Evolutionary conservation across 2,888 invertebrate species (phyloP).

Genomic region (Zeuzera pyrina): DNA sequence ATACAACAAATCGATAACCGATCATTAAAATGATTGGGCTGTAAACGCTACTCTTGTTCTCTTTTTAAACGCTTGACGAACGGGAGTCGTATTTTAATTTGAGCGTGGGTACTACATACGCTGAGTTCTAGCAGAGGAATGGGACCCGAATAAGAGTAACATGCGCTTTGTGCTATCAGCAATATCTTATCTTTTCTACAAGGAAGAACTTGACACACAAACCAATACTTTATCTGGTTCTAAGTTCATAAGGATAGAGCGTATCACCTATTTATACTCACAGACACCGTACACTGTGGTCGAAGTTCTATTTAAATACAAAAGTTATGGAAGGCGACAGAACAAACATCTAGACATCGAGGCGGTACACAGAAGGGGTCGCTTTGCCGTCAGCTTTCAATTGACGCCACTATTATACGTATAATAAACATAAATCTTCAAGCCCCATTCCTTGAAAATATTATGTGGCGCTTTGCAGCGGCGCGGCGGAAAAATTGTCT

Average conservation of each 20-base stretch:
- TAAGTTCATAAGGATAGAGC: too few species aligned
- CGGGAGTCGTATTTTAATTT: conserved; percentile 58
- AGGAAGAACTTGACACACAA: too few species aligned
- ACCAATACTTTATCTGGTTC: too few species aligned
- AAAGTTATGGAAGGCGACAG: conserved; percentile 22
- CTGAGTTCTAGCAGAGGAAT: too few species aligned
- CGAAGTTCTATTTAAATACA: conserved; percentile 1
- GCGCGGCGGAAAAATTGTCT: conserved; percentile 27
- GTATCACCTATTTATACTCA: too few species aligned
- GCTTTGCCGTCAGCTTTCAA: conserved; percentile 29
- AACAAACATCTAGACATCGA: conserved; percentile 12
- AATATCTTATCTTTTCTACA: too few species aligned
- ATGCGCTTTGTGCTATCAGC: too few species aligned
- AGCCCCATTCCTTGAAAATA: conserved; percentile 31
- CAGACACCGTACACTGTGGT: too few species aligned
- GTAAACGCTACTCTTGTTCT: conserved; percentile 56
- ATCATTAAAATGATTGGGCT: conserved; percentile 69
- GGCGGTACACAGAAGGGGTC: conserved; percentile 27
- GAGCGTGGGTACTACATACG: conserved; percentile 7
- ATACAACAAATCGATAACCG: conserved; percentile 67
- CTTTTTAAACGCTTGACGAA: conserved; percentile 53
- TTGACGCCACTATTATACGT: conserved; percentile 39
- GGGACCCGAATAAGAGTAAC: too few species aligned
- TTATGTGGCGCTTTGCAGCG: conserved; percentile 28
- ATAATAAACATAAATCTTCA: conserved; percentile 43